A percentile compares a stretch with the other conserved stretches of the same genome.
Evolutionary conservation across 2,797 vertebrate genomes (phyloP).

Genomic region (Propithecus deckenii): DNA sequence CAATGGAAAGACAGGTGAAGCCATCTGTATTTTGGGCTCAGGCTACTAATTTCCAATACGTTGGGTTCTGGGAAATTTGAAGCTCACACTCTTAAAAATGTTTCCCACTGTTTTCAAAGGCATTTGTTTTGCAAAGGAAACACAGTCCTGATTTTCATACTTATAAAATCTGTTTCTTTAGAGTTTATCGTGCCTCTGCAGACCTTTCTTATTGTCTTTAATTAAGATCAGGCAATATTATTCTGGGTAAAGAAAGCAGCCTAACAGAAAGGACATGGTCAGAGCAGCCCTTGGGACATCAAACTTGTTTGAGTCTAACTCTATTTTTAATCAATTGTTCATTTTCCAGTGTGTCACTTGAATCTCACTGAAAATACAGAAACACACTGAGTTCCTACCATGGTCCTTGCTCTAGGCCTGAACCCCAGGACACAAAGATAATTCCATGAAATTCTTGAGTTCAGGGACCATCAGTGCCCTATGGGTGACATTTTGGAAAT

Average conservation of each 20-base stretch:
- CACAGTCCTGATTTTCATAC: not conserved
- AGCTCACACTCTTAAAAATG: not conserved
- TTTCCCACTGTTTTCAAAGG: not conserved
- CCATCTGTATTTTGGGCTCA: not conserved
- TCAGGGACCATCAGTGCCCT: not conserved
- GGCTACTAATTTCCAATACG: not conserved
- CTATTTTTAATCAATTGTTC: not conserved
- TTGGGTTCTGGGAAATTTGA: not conserved
- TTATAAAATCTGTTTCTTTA: constrained; percentile 37
- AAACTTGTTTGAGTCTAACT: not conserved
- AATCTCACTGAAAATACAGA: not conserved
- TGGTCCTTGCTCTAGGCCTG: not conserved
- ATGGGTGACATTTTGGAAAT: not conserved
- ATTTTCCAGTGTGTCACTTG: constrained; percentile 3
- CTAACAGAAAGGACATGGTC: not conserved
- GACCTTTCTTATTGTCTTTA: constrained; percentile 30
- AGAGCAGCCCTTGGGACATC: not conserved
- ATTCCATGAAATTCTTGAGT: not conserved
- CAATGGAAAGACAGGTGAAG: not conserved
- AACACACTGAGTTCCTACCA: not conserved
- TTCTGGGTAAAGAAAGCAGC: not conserved
- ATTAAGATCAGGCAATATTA: not conserved
- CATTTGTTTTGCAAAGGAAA: constrained; percentile 50
- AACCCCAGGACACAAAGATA: not conserved
- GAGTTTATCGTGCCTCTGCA: not conserved